These are phyloP conservation scores for Stenotaenia linearis DNA, from an alignment of 2,888 invertebrate genomes.

Conservation along the genomic window DNA sequence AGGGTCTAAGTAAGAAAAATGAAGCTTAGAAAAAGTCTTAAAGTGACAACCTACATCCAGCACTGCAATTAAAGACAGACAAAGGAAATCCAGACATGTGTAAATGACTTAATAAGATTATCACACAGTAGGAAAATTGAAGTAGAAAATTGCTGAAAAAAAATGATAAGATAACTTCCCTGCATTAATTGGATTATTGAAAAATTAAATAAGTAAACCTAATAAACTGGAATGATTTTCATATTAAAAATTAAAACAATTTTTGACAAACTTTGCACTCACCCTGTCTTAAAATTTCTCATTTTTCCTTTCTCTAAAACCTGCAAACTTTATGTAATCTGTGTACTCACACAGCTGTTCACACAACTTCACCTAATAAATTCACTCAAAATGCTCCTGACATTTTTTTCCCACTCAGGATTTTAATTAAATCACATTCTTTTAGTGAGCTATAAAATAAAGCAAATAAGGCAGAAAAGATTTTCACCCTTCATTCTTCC, in stretches of 20 bases:
- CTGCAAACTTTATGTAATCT: background rate
- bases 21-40: background rate
- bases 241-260: background rate
- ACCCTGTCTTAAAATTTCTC: no score
- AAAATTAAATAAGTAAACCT: background rate
- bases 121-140: background rate
- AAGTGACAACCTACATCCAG: no score
- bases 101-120: background rate
- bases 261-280: no score
- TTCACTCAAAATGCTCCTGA: conserved; percentile 11
- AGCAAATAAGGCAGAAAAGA: conserved; percentile 3
- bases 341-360: background rate
- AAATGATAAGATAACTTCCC: background rate
- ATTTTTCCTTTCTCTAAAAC: background rate
- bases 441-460: conserved; percentile 15
- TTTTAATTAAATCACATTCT: conserved; percentile 19
- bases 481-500: background rate
- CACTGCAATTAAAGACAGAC: background rate
- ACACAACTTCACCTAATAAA: conserved; percentile 12
- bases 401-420: background rate
- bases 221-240: background rate
- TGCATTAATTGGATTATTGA: background rate
- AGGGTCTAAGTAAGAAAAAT: background rate
- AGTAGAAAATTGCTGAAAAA: no score
- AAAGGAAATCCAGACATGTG: background rate